phyloP scores from a whole-genome alignment of 2,797 vertebrate species.

The Chlorospingus semifuscus region DNA sequence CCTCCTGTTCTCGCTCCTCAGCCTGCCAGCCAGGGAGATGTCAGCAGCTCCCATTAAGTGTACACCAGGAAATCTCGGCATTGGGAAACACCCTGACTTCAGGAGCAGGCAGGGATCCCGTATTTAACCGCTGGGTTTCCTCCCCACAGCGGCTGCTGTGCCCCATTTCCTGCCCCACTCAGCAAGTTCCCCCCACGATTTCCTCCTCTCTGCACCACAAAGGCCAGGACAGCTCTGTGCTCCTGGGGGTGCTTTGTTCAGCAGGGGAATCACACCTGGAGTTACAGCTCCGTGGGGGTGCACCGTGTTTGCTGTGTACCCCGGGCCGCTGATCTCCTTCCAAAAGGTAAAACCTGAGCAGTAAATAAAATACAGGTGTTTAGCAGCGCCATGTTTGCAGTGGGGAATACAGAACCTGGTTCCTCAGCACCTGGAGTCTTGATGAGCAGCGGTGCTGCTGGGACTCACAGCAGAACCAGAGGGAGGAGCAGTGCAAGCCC shows the following conservation, averaged over 20 bases:
- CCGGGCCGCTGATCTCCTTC: not conserved
- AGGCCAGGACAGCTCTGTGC: not conserved
- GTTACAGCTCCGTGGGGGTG: not conserved
- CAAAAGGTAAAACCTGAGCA: not conserved
- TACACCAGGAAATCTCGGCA: accelerated
- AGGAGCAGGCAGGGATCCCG: not conserved
- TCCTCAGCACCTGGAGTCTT: not conserved
- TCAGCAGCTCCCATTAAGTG: not conserved
- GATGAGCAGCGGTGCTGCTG: not conserved
- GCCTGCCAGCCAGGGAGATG: not conserved
- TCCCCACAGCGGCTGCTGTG: accelerated
- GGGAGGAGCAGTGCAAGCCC: not conserved
- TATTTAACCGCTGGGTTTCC: not conserved
- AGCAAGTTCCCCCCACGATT: too few relatives aligned
- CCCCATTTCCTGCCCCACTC: not conserved
- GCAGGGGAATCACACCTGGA: accelerated
- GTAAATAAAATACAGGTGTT: not conserved
- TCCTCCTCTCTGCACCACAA: not conserved
- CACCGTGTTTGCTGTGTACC: accelerated
- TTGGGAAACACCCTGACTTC: not conserved
- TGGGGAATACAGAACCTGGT: accelerated
- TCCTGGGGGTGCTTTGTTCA: not conserved
- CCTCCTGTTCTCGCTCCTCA: not conserved
- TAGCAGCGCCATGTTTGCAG: not conserved
- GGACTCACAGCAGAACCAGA: not conserved